These are phyloP conservation scores for Euwallacea similis DNA, from an alignment of 1,140 invertebrate species.

Conservation along the genomic window DNA sequence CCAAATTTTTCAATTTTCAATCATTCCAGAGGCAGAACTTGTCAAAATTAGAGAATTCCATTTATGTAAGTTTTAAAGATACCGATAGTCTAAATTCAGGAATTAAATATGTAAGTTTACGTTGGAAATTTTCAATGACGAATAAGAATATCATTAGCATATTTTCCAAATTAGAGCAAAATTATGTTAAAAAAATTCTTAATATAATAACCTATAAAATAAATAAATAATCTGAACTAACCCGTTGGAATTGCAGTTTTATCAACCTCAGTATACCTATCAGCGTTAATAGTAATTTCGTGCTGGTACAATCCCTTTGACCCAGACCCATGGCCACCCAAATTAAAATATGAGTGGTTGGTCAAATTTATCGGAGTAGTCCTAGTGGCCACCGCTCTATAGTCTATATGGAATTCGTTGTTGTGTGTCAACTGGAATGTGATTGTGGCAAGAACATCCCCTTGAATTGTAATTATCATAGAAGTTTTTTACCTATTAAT, in stretches of 20 bases:
- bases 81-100: no score
- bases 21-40: no score
- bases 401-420: constrained; percentile 72
- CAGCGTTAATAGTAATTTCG: constrained; percentile 70
- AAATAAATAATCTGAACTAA: constrained; percentile 46
- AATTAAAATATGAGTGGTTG: constrained; percentile 94
- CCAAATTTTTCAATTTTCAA: no score
- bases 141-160: no score
- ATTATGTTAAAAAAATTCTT: no score
- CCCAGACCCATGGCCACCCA: constrained; percentile 75
- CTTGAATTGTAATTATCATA: constrained; percentile 47
- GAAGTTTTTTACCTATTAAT: no score
- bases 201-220: no score
- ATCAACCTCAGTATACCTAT: constrained; percentile 76
- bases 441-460: constrained; percentile 67
- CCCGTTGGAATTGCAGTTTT: constrained; percentile 78
- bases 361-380: constrained; percentile 87
- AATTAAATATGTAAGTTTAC: no score
- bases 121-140: no score
- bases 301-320: constrained; percentile 71
- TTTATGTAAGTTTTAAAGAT: no score
- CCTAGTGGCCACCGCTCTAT: constrained; percentile 72
- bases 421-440: constrained; percentile 73
- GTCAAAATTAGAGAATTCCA: no score
- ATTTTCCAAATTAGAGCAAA: no score